Evolutionary conservation across 2,888 invertebrate species (phyloP), one percentile per base, ranked within the genome.

Genomic region (Epistrophe grossulariae): DNA sequence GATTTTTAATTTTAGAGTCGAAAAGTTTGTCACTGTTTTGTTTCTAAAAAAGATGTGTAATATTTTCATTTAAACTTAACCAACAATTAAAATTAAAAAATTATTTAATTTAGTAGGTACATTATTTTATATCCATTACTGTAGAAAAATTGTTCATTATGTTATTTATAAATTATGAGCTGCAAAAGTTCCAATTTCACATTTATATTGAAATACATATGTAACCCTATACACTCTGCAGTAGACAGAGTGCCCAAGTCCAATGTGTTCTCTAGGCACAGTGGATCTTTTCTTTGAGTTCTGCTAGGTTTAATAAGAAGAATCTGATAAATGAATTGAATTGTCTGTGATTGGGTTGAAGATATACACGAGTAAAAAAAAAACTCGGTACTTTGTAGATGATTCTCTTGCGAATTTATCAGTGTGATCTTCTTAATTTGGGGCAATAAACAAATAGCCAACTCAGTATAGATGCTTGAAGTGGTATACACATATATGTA

Each of bases 291-390:
- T 62, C n/a, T 64, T 62, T 13, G n/a, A 57, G 15, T 8, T 55
- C 55, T 28, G 9, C 38, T 38, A 38, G 10, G n/a, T 43, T 60
- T 11, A 62, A n/a, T 48, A 48, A 43, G n/a, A 55, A 31, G n/a
- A 19, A 62, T 80, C 59, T 70, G 52, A 83, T 72, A 77, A 66
- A 84, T 84, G 81, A 62, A 79, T 77, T 76, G 64, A 71, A 84
- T 77, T 80, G 84, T 72, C 80, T 72, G 80, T 77, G 84, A 64
- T 71, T 60, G 76, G 2, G 45, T 66, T 50, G 40, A 40, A 62
- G 38, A 50, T 50, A 40, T 45, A 45, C 4, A 31, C 9, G 5
- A 38, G 28, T 60, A 40, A 13, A 13, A 15, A 45, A 79, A 74
- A 9, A 11, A 13, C 1, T 5, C 1, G 0, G 15, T n/a, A 24